phyloP scores from a whole-genome alignment of 2,888 invertebrate species.

The Tenthredo distinguenda region DNA sequence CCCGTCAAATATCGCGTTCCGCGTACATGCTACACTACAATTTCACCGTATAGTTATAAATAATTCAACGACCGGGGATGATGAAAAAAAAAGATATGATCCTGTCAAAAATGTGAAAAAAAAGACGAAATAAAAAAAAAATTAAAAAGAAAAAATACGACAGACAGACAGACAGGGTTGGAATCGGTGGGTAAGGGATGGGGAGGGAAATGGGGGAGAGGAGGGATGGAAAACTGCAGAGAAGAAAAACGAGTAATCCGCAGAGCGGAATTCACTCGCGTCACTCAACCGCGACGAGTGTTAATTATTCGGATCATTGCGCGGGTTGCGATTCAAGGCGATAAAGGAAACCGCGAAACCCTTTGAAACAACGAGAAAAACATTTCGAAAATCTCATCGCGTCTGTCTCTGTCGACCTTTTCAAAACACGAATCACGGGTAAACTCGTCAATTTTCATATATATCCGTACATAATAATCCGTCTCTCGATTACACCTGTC shows the following conservation, averaged over 20 bases:
- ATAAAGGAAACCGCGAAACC: background rate
- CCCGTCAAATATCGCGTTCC: background rate
- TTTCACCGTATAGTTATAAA: constrained; percentile 11
- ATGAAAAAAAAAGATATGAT: background rate
- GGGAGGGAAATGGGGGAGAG: constrained; percentile 13
- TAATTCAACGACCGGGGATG: background rate
- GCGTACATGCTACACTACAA: background rate
- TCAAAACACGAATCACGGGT: background rate
- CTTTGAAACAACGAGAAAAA: background rate
- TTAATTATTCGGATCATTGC: constrained; percentile 34
- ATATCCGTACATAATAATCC: background rate
- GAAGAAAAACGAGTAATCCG: constrained; percentile 23
- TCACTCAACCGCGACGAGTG: constrained; percentile 3
- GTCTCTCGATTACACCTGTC: background rate
- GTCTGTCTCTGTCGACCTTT: background rate
- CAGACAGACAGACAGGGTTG: background rate
- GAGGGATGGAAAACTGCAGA: constrained; percentile 32
- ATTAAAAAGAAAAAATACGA: background rate
- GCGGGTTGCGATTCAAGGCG: background rate
- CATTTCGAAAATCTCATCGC: background rate
- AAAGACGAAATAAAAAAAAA: background rate
- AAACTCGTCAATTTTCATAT: background rate
- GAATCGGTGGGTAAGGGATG: background rate
- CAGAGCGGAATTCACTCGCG: constrained; percentile 3
- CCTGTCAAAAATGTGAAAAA: background rate